A percentile compares a stretch with the other conserved stretches of the same genome.
These are phyloP conservation scores for Neelides folsomi DNA, from an alignment of 2,888 invertebrate genomes.

Conservation along the genomic window DNA sequence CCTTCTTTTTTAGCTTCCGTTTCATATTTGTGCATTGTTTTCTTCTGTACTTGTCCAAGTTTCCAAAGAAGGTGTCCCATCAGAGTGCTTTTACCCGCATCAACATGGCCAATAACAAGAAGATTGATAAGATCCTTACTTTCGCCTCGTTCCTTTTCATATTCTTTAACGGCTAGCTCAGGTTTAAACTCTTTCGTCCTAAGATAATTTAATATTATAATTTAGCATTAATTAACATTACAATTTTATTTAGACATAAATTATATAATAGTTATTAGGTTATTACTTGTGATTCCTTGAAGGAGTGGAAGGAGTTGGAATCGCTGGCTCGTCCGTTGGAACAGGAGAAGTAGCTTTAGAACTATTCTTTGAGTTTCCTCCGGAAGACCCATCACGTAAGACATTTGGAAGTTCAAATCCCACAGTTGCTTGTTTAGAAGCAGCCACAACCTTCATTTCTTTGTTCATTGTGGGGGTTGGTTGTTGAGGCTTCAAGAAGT, in stretches of 20 bases:
- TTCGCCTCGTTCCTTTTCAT: conserved; percentile 58
- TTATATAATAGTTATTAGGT: no score
- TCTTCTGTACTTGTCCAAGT: conserved; percentile 72
- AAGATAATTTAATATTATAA: not conserved
- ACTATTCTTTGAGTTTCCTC: conserved; percentile 11
- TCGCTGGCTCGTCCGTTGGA: conserved; percentile 7
- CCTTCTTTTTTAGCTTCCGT: conserved; percentile 93
- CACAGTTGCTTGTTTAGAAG: conserved; percentile 17
- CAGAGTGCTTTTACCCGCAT: conserved; percentile 92
- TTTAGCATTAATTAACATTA: no score
- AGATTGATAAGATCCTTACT: conserved; percentile 78
- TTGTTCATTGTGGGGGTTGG: not conserved
- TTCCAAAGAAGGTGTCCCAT: conserved; percentile 88
- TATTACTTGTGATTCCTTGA: no score
- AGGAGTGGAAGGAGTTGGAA: no score
- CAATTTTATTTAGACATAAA: no score
- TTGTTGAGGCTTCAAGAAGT: not conserved
- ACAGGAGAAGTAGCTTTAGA: conserved; percentile 19
- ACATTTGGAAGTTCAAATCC: conserved; percentile 18
- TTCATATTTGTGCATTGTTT: conserved; percentile 88
- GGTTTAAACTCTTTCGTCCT: conserved; percentile 27
- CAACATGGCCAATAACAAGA: conserved; percentile 90
- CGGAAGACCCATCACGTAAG: not conserved
- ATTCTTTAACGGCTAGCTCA: conserved; percentile 48
- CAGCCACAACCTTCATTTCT: conserved; percentile 11